Evolutionary conservation across 2,113 vertebrate genomes (phyloP), one percentile per base, ranked within the genome.

Genomic region (Sprattus sprattus): DNA sequence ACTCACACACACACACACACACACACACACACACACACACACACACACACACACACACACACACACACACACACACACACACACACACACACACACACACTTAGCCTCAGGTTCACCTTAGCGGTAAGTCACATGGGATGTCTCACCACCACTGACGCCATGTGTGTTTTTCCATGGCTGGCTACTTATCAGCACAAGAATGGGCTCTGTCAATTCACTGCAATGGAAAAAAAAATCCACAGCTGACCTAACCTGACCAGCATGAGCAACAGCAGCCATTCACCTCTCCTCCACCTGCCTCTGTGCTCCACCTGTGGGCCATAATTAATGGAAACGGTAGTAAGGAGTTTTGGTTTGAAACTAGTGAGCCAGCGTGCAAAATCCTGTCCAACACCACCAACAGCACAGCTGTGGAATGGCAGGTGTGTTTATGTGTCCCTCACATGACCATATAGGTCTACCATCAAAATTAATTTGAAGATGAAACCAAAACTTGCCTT

Each of bases 141-240:
- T 71, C 25, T 71, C 71, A 39, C 32, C 32, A 32, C 71, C 71
- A 78, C 71, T 78, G 71, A 13, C 28, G 25, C 71, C 71, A 39
- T 78, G 71, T 78, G 32, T 78, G 71, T 78, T 78, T 78, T 78
- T 78, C 71, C 71, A 44, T 2, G 71, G 39, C 71, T 78, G 71
- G 71, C 71, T 32, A 44, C 11, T 78, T 78, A 78, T 78, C 71
- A 44, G 32, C 71, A 39, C 28, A 39, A 11, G 10, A 78, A 28
- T 39, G 25, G 71, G 28, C 71, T 16, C 32, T 78, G 32, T 78
- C 28, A 13, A 32, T 13, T 78, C 28, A 78, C 13, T 78, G 25
- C 2, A 39, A 78, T 39, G 13, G 15, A 39, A 15, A 32, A 39
- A 75, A 78, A 78, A 16, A 16, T 0, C 22, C 64, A 3, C 13